Evolutionary conservation across 2,888 invertebrate genomes (phyloP).

Genomic region (Amblyjoppa proteus): DNA sequence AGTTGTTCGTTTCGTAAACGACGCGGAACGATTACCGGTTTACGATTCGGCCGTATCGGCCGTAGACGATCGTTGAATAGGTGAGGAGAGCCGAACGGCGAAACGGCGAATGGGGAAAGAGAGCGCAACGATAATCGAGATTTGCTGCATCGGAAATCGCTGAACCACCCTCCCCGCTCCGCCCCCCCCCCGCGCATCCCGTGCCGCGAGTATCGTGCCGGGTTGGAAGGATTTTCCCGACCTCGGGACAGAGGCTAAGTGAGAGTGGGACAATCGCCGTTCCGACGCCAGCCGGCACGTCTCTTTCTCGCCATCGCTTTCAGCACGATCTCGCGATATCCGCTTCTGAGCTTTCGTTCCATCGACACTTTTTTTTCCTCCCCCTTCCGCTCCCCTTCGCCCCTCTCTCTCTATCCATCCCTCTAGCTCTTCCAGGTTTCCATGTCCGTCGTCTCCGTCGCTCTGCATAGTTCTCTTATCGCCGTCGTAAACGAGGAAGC

Average conservation of each 20-base stretch:
- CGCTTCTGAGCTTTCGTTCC: conserved; percentile 27
- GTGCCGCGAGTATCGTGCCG: conserved; percentile 41
- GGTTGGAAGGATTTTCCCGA: conserved; percentile 28
- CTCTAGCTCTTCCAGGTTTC: background rate
- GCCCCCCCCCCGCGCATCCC: background rate
- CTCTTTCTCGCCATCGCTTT: conserved; percentile 23
- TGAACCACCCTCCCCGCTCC: background rate
- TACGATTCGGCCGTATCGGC: conserved; percentile 57
- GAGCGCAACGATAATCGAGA: conserved; percentile 59
- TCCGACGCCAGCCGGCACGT: conserved; percentile 41
- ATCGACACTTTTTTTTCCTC: conserved; percentile 4
- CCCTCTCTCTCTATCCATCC: background rate
- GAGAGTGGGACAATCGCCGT: conserved; percentile 21
- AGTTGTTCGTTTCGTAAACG: conserved; percentile 53
- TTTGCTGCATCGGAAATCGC: conserved; percentile 64
- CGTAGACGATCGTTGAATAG: conserved; percentile 59
- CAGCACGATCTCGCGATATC: conserved; percentile 52
- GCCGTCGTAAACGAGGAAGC: conserved; percentile 41
- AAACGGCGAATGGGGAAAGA: conserved; percentile 13
- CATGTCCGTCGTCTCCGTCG: conserved; percentile 14
- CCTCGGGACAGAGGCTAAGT: conserved; percentile 19
- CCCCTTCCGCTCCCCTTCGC: background rate
- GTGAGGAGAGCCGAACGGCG: conserved; percentile 20
- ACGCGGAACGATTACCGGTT: conserved; percentile 58
- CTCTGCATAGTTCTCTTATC: conserved; percentile 39